A percentile compares a stretch with the other conserved stretches of the same genome.
phyloP scores from a whole-genome alignment of 2,888 invertebrate species.

The Pseudococcus viburni region DNA sequence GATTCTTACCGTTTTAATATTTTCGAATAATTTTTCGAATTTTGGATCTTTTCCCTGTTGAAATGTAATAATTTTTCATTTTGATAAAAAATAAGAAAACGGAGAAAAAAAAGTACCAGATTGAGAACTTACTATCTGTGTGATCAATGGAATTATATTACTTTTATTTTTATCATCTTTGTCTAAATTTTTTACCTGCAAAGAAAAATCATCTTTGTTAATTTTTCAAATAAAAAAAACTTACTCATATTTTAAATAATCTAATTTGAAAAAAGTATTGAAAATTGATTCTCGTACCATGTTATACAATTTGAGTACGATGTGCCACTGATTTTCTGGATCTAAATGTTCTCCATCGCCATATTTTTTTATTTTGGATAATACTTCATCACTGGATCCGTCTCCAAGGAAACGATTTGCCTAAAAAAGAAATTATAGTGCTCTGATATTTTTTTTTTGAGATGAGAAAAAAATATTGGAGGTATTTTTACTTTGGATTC shows the following conservation, averaged over 20 bases:
- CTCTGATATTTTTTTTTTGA: neutral
- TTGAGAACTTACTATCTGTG: neutral
- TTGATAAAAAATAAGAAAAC: neutral
- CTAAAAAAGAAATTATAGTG: neutral
- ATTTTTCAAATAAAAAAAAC: neutral
- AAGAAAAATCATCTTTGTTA: neutral
- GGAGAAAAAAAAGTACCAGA: neutral
- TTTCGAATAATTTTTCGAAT: neutral
- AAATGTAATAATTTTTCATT: neutral
- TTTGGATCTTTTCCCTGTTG: neutral
- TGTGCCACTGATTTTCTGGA: neutral
- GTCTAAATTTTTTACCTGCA: neutral
- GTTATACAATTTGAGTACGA: slow-evolving; percentile 6
- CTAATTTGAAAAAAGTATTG: neutral
- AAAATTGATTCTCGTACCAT: neutral
- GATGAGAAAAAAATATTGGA: neutral
- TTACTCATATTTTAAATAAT: neutral
- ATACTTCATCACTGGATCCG: neutral
- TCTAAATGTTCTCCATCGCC: neutral
- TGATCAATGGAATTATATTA: neutral
- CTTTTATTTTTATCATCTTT: neutral
- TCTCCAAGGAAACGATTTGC: neutral
- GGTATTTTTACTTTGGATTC: neutral
- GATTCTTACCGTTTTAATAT: neutral
- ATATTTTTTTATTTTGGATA: neutral